Percentiles rank a stretch among this genome's conserved stretches.
Conservation (phyloP, 2,888 invertebrate species). For the Drosophila acutilabella region DNA sequence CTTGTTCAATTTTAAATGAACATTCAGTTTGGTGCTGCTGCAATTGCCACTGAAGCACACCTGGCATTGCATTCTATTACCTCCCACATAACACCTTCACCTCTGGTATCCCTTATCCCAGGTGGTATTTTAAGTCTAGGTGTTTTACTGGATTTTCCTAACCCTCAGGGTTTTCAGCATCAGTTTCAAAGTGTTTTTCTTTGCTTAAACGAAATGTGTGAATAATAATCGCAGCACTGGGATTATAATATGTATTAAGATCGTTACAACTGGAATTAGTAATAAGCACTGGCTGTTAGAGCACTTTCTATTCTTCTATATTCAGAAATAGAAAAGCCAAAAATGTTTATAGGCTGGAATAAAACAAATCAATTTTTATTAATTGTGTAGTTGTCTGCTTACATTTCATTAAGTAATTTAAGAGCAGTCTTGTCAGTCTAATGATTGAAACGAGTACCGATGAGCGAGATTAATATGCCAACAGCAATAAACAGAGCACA, state of each 20-base stretch:
- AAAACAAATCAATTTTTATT: too few relatives aligned
- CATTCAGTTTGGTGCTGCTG: slow-evolving; percentile 59
- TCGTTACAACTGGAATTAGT: slow-evolving; percentile 67
- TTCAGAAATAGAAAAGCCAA: neutral
- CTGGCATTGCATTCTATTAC: neutral
- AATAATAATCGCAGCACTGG: slow-evolving; percentile 67
- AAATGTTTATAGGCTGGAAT: too few relatives aligned
- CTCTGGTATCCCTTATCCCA: neutral
- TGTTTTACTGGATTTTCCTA: slow-evolving; percentile 11
- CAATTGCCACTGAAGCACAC: slow-evolving; percentile 43
- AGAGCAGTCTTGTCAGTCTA: slow-evolving; percentile 24
- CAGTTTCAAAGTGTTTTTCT: slow-evolving; percentile 60
- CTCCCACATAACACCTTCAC: neutral
- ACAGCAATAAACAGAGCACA: slow-evolving; percentile 48
- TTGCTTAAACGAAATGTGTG: slow-evolving; percentile 74
- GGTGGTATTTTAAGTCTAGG: neutral
- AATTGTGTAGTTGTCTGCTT: neutral
- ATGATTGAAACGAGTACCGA: slow-evolving; percentile 37
- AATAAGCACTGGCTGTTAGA: neutral
- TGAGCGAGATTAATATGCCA: slow-evolving; percentile 35
- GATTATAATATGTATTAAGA: slow-evolving; percentile 50
- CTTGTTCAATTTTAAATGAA: slow-evolving; percentile 79
- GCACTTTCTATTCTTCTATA: neutral
- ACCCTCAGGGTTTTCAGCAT: slow-evolving; percentile 63
- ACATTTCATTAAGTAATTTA: neutral